phyloP scores from a whole-genome alignment of 2,888 invertebrate species.

The Danaus chrysippus region DNA sequence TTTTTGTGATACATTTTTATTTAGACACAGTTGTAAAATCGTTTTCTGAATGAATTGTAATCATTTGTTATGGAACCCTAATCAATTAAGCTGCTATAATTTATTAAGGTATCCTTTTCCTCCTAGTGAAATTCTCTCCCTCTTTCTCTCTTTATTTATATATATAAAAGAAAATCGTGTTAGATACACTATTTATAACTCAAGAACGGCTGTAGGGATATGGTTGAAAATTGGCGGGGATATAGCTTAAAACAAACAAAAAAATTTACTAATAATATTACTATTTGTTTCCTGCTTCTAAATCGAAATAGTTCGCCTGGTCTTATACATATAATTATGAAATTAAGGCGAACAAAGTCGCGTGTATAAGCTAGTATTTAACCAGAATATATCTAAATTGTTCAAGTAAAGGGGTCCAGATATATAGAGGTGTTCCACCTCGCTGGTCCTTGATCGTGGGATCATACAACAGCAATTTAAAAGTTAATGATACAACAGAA shows the following conservation, averaged over 20 bases:
- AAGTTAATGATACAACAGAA: not conserved
- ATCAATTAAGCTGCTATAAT: conserved; percentile 5
- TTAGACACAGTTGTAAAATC: not conserved
- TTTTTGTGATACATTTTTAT: too few relatives aligned
- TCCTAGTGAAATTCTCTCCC: not conserved
- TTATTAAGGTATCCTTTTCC: not conserved
- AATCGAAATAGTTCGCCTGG: too few relatives aligned
- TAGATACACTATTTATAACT: too few relatives aligned
- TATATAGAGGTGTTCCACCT: conserved; percentile 1
- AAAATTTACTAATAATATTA: too few relatives aligned
- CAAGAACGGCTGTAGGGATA: too few relatives aligned
- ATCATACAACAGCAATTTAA: not conserved
- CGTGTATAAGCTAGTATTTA: too few relatives aligned
- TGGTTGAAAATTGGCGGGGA: too few relatives aligned
- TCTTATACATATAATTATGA: too few relatives aligned
- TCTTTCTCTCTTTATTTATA: too few relatives aligned
- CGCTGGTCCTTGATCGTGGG: not conserved
- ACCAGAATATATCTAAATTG: not conserved
- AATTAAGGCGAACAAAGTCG: too few relatives aligned
- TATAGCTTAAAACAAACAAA: not conserved
- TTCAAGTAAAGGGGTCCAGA: not conserved
- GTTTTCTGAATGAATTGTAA: not conserved
- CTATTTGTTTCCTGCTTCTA: too few relatives aligned
- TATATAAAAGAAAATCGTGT: too few relatives aligned
- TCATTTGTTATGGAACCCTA: not conserved